Conservation (phyloP, 2,888 invertebrate species). For the Macrostomum cliftonense region DNA sequence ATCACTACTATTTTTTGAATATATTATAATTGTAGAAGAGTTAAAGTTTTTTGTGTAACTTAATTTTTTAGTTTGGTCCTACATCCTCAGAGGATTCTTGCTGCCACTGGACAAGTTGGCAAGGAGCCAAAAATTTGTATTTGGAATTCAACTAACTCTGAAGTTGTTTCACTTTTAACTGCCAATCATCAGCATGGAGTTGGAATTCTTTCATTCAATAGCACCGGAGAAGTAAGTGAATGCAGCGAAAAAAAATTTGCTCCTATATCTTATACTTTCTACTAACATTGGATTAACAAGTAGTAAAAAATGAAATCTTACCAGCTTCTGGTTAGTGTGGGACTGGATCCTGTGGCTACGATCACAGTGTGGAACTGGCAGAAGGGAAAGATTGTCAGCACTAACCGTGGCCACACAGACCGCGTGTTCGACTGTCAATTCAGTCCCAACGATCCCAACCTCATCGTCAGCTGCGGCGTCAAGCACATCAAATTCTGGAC, state of each 20-base stretch:
- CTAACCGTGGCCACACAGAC: constrained; percentile 31
- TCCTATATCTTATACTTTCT: background rate
- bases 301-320: too few species aligned
- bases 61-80: constrained; percentile 32
- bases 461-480: constrained; percentile 33
- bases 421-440: constrained; percentile 37
- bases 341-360: constrained; percentile 29
- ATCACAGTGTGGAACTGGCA: constrained; percentile 37
- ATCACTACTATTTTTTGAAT: too few species aligned
- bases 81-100: constrained; percentile 31
- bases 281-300: too few species aligned
- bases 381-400: constrained; percentile 32
- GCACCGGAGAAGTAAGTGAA: constrained; percentile 24
- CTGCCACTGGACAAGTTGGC: constrained; percentile 39
- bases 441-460: constrained; percentile 21
- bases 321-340: constrained; percentile 33
- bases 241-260: background rate
- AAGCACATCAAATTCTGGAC: constrained; percentile 39
- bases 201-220: constrained; percentile 33
- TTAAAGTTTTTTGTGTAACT: too few species aligned
- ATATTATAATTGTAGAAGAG: too few species aligned
- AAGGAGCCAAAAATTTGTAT: constrained; percentile 37
- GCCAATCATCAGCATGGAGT: constrained; percentile 36
- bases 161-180: constrained; percentile 34
- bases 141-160: constrained; percentile 32